A percentile compares a stretch with the other conserved stretches of the same genome.
Conservation (phyloP, 2,113 vertebrate genomes). For the Serilophus lunatus region DNA sequence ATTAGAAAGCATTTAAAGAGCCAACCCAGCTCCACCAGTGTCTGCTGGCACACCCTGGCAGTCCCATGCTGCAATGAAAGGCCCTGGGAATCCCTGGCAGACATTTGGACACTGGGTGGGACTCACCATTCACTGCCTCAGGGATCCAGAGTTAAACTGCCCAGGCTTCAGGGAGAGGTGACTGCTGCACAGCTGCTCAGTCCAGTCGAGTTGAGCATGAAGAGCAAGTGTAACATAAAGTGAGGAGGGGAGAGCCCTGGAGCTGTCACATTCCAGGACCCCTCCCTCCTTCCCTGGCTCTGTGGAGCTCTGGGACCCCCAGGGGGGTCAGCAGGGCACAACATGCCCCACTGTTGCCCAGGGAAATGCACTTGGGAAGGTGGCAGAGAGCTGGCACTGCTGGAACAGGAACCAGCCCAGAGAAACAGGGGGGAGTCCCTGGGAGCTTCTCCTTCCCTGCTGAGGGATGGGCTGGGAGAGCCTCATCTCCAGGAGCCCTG, state of each 20-base stretch:
- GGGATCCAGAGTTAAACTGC: neutral
- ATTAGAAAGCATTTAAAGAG: neutral
- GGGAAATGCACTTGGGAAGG: neutral
- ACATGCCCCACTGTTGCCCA: neutral
- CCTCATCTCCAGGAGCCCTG: neutral
- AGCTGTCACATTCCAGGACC: neutral
- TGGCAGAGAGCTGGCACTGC: neutral
- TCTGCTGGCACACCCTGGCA: neutral
- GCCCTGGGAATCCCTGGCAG: neutral
- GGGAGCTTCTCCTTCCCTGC: neutral
- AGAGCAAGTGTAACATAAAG: neutral
- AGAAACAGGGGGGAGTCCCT: neutral
- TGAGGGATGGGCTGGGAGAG: rapidly evolving
- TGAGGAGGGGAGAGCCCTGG: rapidly evolving
- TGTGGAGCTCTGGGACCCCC: neutral
- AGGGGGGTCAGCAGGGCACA: neutral
- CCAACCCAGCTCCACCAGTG: neutral
- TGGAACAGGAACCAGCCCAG: neutral
- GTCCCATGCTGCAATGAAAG: neutral
- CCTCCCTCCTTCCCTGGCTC: rapidly evolving
- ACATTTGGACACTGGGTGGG: neutral
- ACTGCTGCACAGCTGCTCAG: neutral
- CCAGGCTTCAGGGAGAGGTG: neutral
- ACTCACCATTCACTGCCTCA: neutral
- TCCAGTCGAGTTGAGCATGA: neutral